Percentiles rank a stretch among this genome's conserved stretches.
Evolutionary conservation across 1,140 invertebrate species (phyloP).

Genomic region (Brachionus rubens): DNA sequence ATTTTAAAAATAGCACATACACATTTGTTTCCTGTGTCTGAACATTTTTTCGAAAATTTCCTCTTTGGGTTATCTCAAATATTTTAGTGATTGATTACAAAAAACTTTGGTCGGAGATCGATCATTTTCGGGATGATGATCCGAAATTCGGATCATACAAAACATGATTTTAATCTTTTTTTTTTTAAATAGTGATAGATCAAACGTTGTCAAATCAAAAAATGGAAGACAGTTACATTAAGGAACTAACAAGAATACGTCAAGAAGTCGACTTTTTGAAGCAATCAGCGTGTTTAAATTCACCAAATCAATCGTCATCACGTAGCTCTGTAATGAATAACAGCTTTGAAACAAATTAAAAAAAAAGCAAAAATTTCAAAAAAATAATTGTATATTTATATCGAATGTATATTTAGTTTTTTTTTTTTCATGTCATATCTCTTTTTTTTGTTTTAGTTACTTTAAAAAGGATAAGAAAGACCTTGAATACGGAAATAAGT

Average conservation of each 20-base stretch:
- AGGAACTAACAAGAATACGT: conserved; percentile 16
- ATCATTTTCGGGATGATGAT: no score
- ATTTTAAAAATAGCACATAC: no score
- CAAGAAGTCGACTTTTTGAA: conserved; percentile 38
- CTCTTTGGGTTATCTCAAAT: no score
- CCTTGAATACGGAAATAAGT: no score
- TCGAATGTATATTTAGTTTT: neutral
- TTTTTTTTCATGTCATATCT: no score
- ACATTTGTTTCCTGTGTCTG: no score
- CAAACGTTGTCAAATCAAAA: conserved; percentile 17
- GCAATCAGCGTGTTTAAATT: neutral
- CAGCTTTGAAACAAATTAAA: conserved; percentile 16
- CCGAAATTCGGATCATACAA: neutral
- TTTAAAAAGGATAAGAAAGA: no score
- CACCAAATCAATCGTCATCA: conserved; percentile 4
- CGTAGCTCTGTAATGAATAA: conserved; percentile 8
- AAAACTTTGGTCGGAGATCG: no score
- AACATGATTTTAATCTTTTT: neutral
- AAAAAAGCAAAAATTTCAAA: no score
- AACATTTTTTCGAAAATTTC: no score
- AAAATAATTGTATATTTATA: conserved; percentile 23
- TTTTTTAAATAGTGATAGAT: conserved; percentile 17
- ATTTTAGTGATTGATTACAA: no score
- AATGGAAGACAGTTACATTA: conserved; percentile 13
- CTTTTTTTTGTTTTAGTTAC: no score